Evolutionary conservation across 23 tunicate genomes (phyloP).

Genomic region (Ascidia mentula): DNA sequence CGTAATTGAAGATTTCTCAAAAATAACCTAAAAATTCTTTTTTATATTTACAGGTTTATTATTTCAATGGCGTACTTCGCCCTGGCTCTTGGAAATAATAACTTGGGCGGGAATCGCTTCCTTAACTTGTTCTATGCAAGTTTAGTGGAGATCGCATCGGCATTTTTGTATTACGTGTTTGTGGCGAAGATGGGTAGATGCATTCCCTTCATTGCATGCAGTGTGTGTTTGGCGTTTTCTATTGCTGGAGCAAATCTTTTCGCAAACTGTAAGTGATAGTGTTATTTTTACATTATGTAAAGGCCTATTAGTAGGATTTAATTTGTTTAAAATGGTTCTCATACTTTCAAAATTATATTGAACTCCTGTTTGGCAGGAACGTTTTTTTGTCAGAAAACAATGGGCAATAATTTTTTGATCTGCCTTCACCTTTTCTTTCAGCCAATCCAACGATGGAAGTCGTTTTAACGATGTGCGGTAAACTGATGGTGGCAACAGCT

Average conservation of each 20-base stretch:
- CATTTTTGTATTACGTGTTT: neutral
- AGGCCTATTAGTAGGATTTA: too few species aligned
- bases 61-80: neutral
- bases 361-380: too few species aligned
- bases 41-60: neutral
- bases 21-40: too few species aligned
- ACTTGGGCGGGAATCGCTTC: constrained; percentile 4
- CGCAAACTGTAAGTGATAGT: neutral
- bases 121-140: constrained; percentile 1
- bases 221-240: neutral
- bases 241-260: neutral
- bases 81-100: neutral
- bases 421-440: too few species aligned
- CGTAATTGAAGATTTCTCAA: too few species aligned
- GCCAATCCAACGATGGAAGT: neutral
- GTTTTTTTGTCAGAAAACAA: too few species aligned
- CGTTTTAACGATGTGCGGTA: neutral
- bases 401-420: too few species aligned
- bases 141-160: neutral
- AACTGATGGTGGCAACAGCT: neutral
- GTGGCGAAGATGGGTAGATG: neutral
- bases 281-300: too few species aligned
- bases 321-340: too few species aligned
- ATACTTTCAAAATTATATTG: too few species aligned
- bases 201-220: neutral